These are phyloP conservation scores for Charanyca ferruginea DNA, from an alignment of 2,888 invertebrate species.

Conservation along the genomic window DNA sequence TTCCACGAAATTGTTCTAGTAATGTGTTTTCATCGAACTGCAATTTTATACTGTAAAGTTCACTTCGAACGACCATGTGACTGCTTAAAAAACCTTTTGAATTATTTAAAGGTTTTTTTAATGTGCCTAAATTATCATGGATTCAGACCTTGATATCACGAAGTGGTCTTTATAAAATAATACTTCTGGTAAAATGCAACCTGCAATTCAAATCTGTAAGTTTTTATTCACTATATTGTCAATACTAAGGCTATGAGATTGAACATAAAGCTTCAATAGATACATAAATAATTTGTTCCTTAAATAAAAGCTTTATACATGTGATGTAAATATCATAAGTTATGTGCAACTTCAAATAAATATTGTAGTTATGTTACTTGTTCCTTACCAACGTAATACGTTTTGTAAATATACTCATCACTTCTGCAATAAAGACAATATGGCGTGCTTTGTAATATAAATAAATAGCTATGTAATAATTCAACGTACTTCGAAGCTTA, in stretches of 20 bases:
- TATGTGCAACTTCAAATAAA: conserved; percentile 36
- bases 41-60: conserved; percentile 1
- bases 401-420: conserved; percentile 64
- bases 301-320: conserved; percentile 53
- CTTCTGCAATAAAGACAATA: conserved; percentile 86
- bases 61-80: neutral
- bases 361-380: conserved; percentile 28
- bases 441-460: conserved; percentile 84
- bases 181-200: too few relatives aligned
- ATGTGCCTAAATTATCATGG: neutral
- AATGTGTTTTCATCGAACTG: conserved; percentile 4
- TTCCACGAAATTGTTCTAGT: conserved; percentile 6
- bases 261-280: conserved; percentile 4
- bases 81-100: too few relatives aligned
- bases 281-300: conserved; percentile 49
- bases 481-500: conserved; percentile 53
- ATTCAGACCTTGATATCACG: neutral
- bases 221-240: neutral
- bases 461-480: conserved; percentile 69
- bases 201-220: neutral
- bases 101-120: neutral
- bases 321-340: conserved; percentile 43
- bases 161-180: neutral
- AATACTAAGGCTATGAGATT: conserved; percentile 4
- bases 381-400: conserved; percentile 37